A percentile compares a stretch with the other conserved stretches of the same genome.
phyloP scores from a whole-genome alignment of 2,113 vertebrate genomes.

The Apistogramma diplotaenia region DNA sequence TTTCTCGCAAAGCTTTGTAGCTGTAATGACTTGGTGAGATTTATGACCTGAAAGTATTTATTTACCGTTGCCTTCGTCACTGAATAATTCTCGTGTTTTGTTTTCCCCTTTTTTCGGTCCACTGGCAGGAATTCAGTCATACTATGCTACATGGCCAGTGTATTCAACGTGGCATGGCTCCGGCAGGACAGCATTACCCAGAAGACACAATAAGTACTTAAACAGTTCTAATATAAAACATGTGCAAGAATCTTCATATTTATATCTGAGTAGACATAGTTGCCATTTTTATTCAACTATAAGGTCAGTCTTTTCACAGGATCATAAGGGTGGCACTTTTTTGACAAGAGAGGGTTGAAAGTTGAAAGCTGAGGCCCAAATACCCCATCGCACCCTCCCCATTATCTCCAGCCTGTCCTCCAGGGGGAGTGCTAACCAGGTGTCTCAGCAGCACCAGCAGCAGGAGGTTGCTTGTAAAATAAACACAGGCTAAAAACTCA shows the following conservation, averaged over 20 bases:
- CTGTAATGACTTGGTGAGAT: conserved; percentile 33
- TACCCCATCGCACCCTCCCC: conserved; percentile 3
- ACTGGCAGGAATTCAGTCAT: conserved; percentile 12
- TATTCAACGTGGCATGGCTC: conserved; percentile 37
- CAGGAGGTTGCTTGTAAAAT: conserved; percentile 67
- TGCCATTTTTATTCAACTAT: neutral
- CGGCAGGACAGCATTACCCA: conserved; percentile 7
- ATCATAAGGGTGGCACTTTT: neutral
- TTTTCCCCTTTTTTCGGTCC: conserved; percentile 30
- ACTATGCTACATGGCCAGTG: conserved; percentile 7
- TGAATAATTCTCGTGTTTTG: conserved; percentile 20
- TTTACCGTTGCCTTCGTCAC: conserved; percentile 38
- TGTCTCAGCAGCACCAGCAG: conserved; percentile 35
- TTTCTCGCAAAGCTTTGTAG: conserved; percentile 49
- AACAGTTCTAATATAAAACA: neutral
- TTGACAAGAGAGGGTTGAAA: neutral
- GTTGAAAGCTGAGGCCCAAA: neutral
- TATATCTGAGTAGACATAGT: neutral
- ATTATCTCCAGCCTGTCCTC: conserved; percentile 42
- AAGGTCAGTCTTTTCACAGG: neutral
- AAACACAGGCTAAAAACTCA: conserved; percentile 57
- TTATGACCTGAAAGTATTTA: conserved; percentile 53
- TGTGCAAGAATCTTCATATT: neutral
- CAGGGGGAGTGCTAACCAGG: conserved; percentile 47
- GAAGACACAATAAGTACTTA: neutral